These are phyloP conservation scores for Equus przewalskii DNA, from an alignment of 2,113 vertebrate genomes.

Conservation along the genomic window DNA sequence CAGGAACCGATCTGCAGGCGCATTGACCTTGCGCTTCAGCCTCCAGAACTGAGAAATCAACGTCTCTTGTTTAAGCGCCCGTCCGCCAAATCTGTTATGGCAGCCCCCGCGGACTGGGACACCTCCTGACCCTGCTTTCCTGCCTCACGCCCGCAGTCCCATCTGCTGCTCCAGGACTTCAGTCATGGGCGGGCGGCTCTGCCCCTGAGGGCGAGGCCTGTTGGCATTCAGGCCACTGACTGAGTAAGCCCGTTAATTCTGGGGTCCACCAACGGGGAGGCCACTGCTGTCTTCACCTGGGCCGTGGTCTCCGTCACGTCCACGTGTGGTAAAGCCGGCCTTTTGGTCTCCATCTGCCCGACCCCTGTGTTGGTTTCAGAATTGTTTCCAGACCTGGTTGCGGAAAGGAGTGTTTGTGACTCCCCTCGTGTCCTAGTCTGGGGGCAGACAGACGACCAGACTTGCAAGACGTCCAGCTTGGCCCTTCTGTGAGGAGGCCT, in stretches of 20 bases:
- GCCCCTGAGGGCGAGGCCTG: background rate
- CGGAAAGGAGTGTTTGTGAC: background rate
- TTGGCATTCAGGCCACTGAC: no score
- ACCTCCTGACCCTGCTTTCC: background rate
- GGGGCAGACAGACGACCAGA: background rate
- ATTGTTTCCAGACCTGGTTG: background rate
- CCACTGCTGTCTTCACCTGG: background rate
- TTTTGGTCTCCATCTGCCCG: background rate
- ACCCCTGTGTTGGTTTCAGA: background rate
- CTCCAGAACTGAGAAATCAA: background rate
- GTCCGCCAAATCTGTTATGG: background rate
- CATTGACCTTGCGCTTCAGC: background rate
- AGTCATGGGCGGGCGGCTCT: no score
- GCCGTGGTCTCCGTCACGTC: accelerated
- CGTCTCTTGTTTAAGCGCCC: background rate
- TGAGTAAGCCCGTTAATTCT: background rate
- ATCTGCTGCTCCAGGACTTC: background rate
- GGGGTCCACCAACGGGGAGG: background rate
- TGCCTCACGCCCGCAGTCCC: background rate
- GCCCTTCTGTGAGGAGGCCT: background rate
- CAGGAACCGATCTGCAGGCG: no score
- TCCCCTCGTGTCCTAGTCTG: background rate
- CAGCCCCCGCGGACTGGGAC: background rate
- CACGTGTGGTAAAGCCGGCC: background rate
- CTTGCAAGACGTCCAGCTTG: background rate